Conservation (phyloP, 2,113 vertebrate genomes). For the Anoura caudifer region DNA sequence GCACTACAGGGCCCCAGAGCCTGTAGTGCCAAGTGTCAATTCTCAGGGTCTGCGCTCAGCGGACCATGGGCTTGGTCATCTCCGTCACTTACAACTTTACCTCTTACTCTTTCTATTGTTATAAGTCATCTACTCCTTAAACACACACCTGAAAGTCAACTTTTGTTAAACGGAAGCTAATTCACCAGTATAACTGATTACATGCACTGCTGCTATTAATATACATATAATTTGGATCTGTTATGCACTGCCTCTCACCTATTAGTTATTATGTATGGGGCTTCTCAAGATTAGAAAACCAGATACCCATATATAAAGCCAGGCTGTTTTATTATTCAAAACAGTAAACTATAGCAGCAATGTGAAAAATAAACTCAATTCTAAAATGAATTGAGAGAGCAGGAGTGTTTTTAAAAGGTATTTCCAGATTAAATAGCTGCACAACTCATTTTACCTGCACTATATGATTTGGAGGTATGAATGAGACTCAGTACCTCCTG, state of each 20-base stretch:
- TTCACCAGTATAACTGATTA: neutral
- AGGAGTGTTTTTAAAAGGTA: neutral
- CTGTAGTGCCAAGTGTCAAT: neutral
- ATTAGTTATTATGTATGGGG: neutral
- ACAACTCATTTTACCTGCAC: neutral
- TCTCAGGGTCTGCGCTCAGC: neutral
- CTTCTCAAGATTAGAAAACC: neutral
- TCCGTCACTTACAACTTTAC: neutral
- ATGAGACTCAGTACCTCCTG: neutral
- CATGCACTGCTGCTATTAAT: neutral
- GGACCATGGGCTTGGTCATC: neutral
- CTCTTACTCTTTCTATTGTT: neutral
- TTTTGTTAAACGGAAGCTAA: neutral
- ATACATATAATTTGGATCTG: neutral
- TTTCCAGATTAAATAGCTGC: neutral
- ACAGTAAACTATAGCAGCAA: neutral
- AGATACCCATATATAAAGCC: neutral
- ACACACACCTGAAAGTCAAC: neutral
- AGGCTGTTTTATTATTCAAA: slow-evolving; percentile 10
- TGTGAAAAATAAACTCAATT: slow-evolving; percentile 6
- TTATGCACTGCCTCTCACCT: neutral
- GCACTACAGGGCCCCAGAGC: neutral
- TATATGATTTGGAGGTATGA: neutral
- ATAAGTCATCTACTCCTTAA: neutral
- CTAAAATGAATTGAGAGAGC: neutral